Conservation (phyloP, 2,797 vertebrate genomes). For the Dryobates pubescens region DNA sequence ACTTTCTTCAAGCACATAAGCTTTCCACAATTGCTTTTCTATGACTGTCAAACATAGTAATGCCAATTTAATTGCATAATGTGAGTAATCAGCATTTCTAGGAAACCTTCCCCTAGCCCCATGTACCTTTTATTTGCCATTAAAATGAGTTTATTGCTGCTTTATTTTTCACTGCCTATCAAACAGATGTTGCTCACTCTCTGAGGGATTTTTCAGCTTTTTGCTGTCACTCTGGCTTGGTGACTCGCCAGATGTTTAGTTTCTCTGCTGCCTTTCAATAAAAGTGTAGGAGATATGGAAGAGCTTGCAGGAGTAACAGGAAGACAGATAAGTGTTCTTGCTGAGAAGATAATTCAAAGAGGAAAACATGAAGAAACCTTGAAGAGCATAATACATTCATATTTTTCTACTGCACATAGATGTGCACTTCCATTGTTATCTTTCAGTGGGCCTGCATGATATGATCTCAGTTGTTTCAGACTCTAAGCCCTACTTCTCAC, state of each 20-base stretch:
- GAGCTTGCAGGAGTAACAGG: neutral
- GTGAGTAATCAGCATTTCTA: constrained; percentile 73
- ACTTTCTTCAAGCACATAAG: neutral
- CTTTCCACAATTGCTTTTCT: constrained; percentile 45
- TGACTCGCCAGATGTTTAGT: constrained; percentile 70
- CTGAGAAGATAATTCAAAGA: neutral
- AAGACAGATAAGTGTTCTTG: neutral
- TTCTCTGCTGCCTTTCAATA: constrained; percentile 34
- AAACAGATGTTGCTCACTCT: constrained; percentile 76
- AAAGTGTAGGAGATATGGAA: constrained; percentile 31
- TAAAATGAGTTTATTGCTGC: constrained; percentile 76
- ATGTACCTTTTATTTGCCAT: constrained; percentile 52
- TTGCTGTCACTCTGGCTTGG: constrained; percentile 66
- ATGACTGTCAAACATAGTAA: constrained; percentile 59
- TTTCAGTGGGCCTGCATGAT: neutral
- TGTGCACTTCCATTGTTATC: neutral
- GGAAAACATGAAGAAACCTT: neutral
- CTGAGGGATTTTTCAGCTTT: constrained; percentile 64
- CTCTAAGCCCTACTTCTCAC: neutral
- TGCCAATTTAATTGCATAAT: constrained; percentile 63
- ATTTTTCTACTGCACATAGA: neutral
- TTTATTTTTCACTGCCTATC: constrained; percentile 78
- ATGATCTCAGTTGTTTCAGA: neutral
- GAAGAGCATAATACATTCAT: neutral
- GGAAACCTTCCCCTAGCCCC: constrained; percentile 27